Conservation (phyloP, 2,888 invertebrate genomes). For the Sarcophaga variegata region DNA sequence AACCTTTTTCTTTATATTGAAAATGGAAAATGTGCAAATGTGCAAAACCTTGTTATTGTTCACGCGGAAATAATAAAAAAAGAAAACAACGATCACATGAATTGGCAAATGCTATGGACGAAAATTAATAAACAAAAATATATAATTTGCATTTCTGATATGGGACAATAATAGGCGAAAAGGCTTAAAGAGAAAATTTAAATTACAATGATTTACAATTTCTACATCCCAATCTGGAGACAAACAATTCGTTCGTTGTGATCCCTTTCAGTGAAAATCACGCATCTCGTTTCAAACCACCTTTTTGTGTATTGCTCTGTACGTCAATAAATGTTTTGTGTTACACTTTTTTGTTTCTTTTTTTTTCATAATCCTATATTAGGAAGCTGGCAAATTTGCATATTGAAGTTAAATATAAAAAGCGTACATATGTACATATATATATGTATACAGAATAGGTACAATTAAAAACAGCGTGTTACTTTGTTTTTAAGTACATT, state of each 20-base stretch:
- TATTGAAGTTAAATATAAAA: constrained; percentile 47
- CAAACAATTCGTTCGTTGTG: constrained; percentile 20
- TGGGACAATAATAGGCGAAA: constrained; percentile 35
- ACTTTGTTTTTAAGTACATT: neutral
- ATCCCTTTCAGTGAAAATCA: constrained; percentile 44
- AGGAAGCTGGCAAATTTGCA: constrained; percentile 60
- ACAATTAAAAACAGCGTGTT: neutral
- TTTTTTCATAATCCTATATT: constrained; percentile 47
- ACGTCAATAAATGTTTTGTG: constrained; percentile 59
- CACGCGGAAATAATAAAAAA: neutral
- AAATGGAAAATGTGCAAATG: constrained; percentile 41
- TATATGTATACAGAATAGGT: neutral
- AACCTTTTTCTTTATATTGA: constrained; percentile 23
- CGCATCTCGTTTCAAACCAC: constrained; percentile 46
- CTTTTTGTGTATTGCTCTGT: constrained; percentile 43
- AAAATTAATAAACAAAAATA: neutral
- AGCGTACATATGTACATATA: neutral
- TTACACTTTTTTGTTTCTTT: constrained; percentile 56
- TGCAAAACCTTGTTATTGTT: constrained; percentile 20
- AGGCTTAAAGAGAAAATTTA: constrained; percentile 53
- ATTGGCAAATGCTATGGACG: constrained; percentile 41
- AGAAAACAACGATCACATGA: constrained; percentile 10
- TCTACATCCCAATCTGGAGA: constrained; percentile 4
- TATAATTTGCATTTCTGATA: constrained; percentile 63
- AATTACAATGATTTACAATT: constrained; percentile 60